phyloP scores from a whole-genome alignment of 92 coral and sea anemone species.

The Palythoa grandiflora region DNA sequence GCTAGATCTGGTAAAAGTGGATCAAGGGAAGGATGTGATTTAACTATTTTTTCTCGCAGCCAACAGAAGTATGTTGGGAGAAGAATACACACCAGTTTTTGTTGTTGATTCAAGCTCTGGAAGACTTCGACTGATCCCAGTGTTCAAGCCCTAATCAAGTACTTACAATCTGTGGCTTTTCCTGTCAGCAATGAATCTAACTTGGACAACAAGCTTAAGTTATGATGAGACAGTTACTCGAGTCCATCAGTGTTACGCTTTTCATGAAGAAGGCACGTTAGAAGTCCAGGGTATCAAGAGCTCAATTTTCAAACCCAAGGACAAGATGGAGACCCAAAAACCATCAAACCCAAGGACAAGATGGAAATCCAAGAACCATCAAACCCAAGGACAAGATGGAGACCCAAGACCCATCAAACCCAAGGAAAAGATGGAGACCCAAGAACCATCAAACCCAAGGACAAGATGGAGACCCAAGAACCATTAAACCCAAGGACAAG shows the following conservation, averaged over 20 bases:
- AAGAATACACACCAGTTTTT: slow-evolving; percentile 39
- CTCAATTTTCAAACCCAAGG: slow-evolving; percentile 63
- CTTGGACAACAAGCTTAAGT: slow-evolving; percentile 34
- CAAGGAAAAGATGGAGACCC: too few relatives aligned
- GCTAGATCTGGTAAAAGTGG: slow-evolving; percentile 37
- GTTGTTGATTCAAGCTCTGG: slow-evolving; percentile 39
- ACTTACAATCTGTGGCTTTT: slow-evolving; percentile 45
- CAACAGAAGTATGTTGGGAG: slow-evolving; percentile 56
- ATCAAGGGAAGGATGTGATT: slow-evolving; percentile 46
- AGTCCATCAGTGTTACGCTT: slow-evolving; percentile 59
- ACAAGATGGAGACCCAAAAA: too few relatives aligned
- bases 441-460: too few relatives aligned
- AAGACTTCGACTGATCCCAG: slow-evolving; percentile 43
- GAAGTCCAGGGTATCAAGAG: slow-evolving; percentile 66
- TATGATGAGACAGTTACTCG: slow-evolving; percentile 63
- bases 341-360: too few relatives aligned
- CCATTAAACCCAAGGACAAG: too few relatives aligned
- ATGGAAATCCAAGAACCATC: too few relatives aligned
- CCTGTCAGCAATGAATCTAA: slow-evolving; percentile 39
- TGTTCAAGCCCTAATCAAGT: slow-evolving; percentile 39
- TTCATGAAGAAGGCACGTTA: slow-evolving; percentile 64
- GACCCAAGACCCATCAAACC: too few relatives aligned
- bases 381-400: too few relatives aligned
- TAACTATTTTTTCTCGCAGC: slow-evolving; percentile 45
- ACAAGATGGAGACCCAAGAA: too few relatives aligned